These are phyloP conservation scores for Emmelina monodactyla DNA, from an alignment of 2,888 invertebrate species.

Conservation along the genomic window DNA sequence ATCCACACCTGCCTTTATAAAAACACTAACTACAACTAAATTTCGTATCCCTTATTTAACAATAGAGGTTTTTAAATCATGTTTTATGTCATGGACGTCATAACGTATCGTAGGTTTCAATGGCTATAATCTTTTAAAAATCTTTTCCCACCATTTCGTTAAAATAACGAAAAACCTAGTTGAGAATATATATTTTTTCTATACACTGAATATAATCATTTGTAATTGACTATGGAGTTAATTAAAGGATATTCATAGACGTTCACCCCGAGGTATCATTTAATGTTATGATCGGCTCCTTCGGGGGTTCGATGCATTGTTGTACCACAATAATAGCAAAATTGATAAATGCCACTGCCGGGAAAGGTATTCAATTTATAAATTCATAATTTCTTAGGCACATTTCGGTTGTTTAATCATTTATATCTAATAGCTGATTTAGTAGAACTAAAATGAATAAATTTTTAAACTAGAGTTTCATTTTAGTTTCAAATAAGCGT, in stretches of 20 bases:
- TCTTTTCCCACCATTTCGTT: too few species aligned
- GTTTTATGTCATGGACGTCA: too few species aligned
- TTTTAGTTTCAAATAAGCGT: too few species aligned
- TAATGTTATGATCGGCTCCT: slow-evolving; percentile 61
- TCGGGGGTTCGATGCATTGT: slow-evolving; percentile 52
- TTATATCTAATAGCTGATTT: too few species aligned
- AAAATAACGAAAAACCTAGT: too few species aligned
- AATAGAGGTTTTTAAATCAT: slow-evolving; percentile 25
- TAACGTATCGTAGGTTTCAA: too few species aligned
- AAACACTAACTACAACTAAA: slow-evolving; percentile 20
- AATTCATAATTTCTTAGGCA: slow-evolving; percentile 19
- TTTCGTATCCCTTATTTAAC: slow-evolving; percentile 30
- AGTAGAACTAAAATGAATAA: too few species aligned
- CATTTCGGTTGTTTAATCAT: too few species aligned
- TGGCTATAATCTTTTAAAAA: too few species aligned
- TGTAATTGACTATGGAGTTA: slow-evolving; percentile 52
- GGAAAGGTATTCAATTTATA: slow-evolving; percentile 33
- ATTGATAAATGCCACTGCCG: slow-evolving; percentile 59
- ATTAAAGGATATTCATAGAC: slow-evolving; percentile 55
- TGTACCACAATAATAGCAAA: slow-evolving; percentile 56
- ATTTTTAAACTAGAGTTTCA: too few species aligned
- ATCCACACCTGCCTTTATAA: slow-evolving; percentile 45
- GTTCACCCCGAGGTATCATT: slow-evolving; percentile 57
- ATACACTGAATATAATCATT: too few species aligned
- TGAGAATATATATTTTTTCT: too few species aligned